Percentiles rank a stretch among this genome's conserved stretches.
Conservation (phyloP, 2,797 vertebrate genomes). For the Lagocephalus sceleratus region DNA sequence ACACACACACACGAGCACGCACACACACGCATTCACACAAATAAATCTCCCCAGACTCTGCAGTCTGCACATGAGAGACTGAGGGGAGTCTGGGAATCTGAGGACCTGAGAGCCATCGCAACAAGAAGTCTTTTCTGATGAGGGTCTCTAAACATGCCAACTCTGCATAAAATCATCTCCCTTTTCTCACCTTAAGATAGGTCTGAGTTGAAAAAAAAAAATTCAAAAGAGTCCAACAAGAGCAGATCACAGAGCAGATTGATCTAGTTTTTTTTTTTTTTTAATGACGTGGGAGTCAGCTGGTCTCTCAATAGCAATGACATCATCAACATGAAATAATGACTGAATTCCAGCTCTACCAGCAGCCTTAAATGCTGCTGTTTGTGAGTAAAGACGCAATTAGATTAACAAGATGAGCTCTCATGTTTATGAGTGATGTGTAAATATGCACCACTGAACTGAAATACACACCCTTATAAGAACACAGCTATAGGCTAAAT, state of each 20-base stretch:
- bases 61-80: conserved; percentile 49
- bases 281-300: too few species aligned
- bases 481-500: conserved; percentile 17
- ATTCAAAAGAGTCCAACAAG: too few species aligned
- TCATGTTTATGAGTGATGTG: conserved; percentile 15
- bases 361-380: too few species aligned
- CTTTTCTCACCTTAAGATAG: background rate
- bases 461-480: conserved; percentile 19
- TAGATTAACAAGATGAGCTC: conserved; percentile 19
- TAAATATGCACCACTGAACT: conserved; percentile 17
- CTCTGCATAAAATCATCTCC: too few species aligned
- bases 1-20: conserved; percentile 23
- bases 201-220: too few species aligned
- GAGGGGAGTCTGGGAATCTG: conserved; percentile 49
- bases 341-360: too few species aligned
- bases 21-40: conserved; percentile 21
- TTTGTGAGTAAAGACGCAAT: background rate
- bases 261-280: too few species aligned
- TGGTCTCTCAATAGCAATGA: too few species aligned
- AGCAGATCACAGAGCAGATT: too few species aligned
- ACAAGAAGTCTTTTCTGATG: conserved; percentile 38
- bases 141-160: background rate
- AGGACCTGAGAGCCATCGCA: conserved; percentile 49
- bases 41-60: conserved; percentile 39
- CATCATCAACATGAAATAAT: too few species aligned